A percentile compares a stretch with the other conserved stretches of the same genome.
Conservation (phyloP, 2,797 vertebrate genomes). For the Pangasius krempfi region DNA sequence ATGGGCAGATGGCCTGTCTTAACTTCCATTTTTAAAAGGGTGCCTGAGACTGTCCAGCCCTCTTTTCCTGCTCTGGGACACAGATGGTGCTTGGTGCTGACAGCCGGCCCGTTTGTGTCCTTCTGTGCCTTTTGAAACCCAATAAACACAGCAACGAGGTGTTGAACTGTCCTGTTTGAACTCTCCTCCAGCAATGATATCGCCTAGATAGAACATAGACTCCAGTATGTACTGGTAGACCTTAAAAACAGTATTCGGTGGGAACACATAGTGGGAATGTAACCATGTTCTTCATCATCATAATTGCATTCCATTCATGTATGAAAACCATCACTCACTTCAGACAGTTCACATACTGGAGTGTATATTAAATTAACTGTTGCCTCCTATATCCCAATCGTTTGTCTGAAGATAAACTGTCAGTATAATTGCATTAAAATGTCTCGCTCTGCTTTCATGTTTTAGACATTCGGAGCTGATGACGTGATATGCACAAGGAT, state of each 20-base stretch:
- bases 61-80: constrained; percentile 54
- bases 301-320: constrained; percentile 22
- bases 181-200: not conserved
- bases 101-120: constrained; percentile 55
- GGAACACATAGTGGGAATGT: not conserved
- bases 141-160: constrained; percentile 63
- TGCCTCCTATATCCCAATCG: not conserved
- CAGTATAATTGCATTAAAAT: constrained; percentile 28
- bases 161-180: constrained; percentile 22
- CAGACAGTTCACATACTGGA: not conserved
- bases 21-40: constrained; percentile 64
- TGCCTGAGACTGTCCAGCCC: constrained; percentile 29
- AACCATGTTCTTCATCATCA: constrained; percentile 9
- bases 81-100: constrained; percentile 68
- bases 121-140: constrained; percentile 55
- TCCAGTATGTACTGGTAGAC: too few relatives aligned
- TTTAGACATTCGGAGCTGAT: constrained; percentile 92
- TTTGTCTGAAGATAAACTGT: constrained; percentile 11
- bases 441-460: constrained; percentile 50
- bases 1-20: constrained; percentile 69
- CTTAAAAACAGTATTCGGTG: not conserved
- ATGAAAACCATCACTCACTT: constrained; percentile 18
- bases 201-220: not conserved
- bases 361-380: not conserved
- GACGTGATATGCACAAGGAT: constrained; percentile 93